phyloP scores from a whole-genome alignment of 1,140 invertebrate genomes.

The Elymnias hypermnestra region DNA sequence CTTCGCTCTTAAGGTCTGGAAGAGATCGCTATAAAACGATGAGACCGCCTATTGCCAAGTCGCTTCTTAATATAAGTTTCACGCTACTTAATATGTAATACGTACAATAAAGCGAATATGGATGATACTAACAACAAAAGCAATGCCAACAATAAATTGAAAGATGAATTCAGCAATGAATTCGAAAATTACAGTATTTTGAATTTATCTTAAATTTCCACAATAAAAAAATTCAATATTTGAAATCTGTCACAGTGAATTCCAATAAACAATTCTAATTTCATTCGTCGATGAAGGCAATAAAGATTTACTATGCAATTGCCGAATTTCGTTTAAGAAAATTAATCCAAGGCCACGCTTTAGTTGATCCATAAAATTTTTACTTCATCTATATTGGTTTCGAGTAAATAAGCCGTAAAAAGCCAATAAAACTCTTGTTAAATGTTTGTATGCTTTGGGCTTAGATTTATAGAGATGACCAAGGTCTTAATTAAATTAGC shows the following conservation, averaged over 20 bases:
- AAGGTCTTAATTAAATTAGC: background rate
- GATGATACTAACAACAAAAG: no score
- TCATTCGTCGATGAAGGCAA: background rate
- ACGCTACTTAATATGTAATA: no score
- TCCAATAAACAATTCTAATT: slow-evolving; percentile 2
- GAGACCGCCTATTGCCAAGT: no score
- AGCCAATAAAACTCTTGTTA: slow-evolving; percentile 9
- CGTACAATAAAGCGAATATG: no score
- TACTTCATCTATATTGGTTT: slow-evolving; percentile 19
- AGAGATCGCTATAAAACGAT: no score
- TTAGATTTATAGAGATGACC: slow-evolving; percentile 5
- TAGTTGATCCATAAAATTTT: slow-evolving; percentile 22
- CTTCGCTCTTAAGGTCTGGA: no score
- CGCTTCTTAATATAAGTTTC: no score
- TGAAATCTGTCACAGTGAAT: background rate
- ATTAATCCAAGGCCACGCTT: slow-evolving; percentile 14
- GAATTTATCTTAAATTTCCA: no score
- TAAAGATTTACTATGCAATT: slow-evolving; percentile 9
- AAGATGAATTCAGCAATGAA: no score
- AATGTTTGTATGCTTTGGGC: background rate
- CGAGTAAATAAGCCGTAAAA: slow-evolving; percentile 21
- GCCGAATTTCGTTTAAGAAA: slow-evolving; percentile 5
- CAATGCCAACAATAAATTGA: no score
- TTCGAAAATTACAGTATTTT: no score
- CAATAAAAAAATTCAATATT: background rate